Base-by-base conservation (phyloP, 2,113 vertebrate genomes). In the Syrrhaptes paradoxus region DNA sequence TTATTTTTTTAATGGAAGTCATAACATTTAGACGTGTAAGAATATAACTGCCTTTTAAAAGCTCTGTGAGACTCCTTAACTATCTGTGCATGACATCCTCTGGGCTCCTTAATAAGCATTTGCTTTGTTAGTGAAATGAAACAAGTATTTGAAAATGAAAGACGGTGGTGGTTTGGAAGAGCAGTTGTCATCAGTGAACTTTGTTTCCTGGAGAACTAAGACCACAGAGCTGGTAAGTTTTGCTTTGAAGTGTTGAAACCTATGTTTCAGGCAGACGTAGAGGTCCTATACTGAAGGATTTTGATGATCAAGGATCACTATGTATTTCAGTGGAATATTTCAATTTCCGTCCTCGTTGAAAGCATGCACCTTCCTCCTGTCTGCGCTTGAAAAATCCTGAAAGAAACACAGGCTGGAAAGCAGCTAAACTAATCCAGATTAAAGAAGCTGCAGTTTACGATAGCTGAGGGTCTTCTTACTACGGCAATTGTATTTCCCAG, bases 21-120 rank as follows among this genome's bases (percentile, higher is more conserved):
- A 91, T 85, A 93, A 93, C 58, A 82, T 95, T 96, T 95, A 85
- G 70, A 93, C 13, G 3, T 78, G 43, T 75, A 57, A 55, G 68
- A 96, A 55, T 52, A 28, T 34, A 93, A 79, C 45, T 82, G 73
- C 54, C 61, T 94, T 81, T 91, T 48, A 91, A 95, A 80, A 74
- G 66, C 45, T 82, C 74, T 17, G 29, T 55, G 61, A 82, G 78
- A 89, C 62, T 93, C 45, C 87, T 76, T 93, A 55, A n/a, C 73
- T 87, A 24, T 73, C 67, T 59, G 25, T 76, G 58, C 58, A 19
- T 62, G 54, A 57, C 55, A 52, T 94, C 61, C 85, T 79, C n/a
- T 21, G 78, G 57, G 57, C 59, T 96, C 63, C 65, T 59, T 58
- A 86, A 71, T 58, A 80, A 61, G 49, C 17, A 3, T 67, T 94